Conservation (phyloP, 2,888 invertebrate species). For the Lysandra bellargus region DNA sequence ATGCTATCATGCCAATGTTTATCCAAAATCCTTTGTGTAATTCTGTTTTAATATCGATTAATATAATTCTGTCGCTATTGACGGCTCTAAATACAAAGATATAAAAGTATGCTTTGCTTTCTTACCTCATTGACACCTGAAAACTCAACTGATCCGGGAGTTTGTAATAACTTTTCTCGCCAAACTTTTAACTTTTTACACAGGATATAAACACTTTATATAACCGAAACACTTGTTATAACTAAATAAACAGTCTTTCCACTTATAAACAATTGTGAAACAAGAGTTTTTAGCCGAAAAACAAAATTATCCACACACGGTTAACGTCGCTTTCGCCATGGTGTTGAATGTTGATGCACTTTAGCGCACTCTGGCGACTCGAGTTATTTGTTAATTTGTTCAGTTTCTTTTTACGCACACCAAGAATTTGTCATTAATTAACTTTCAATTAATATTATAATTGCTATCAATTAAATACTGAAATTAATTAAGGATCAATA, state of each 20-base stretch:
- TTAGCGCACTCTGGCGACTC: slow-evolving; percentile 54
- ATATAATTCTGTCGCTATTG: background rate
- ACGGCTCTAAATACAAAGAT: slow-evolving; percentile 65
- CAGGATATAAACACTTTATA: slow-evolving; percentile 56
- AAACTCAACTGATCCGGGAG: slow-evolving; percentile 74
- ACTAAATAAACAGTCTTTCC: slow-evolving; percentile 61
- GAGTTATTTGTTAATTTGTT: slow-evolving; percentile 12
- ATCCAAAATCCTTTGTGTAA: background rate
- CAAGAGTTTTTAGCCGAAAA: slow-evolving; percentile 71
- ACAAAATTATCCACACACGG: slow-evolving; percentile 71
- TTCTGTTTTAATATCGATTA: background rate
- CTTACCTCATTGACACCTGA: slow-evolving; percentile 81
- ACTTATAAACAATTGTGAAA: slow-evolving; percentile 68
- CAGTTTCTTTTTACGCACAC: slow-evolving; percentile 21
- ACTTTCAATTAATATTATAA: too few species aligned
- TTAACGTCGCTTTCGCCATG: slow-evolving; percentile 75
- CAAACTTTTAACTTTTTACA: slow-evolving; percentile 67
- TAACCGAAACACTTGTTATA: slow-evolving; percentile 56
- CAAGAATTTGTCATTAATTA: background rate
- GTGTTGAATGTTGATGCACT: slow-evolving; percentile 67
- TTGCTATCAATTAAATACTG: too few species aligned
- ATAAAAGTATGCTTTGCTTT: slow-evolving; percentile 67
- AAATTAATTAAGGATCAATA: too few species aligned
- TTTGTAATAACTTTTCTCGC: slow-evolving; percentile 76
- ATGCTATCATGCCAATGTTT: slow-evolving; percentile 49